Base-by-base conservation (phyloP, 1,140 invertebrate species). In the Eufriesea mexicana region DNA sequence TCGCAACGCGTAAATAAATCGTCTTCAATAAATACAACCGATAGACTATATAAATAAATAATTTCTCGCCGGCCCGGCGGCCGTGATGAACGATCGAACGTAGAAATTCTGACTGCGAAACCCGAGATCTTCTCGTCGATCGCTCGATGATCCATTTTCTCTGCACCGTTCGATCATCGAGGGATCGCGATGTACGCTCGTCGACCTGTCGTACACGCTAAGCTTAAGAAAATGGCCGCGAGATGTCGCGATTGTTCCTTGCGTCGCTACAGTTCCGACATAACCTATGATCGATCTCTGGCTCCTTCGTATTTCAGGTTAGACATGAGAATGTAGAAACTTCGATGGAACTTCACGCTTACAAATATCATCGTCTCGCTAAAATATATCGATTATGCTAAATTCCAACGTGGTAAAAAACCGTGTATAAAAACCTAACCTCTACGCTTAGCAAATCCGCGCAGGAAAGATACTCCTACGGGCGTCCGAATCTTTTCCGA, bases 41-140 rank as follows among this genome's bases (percentile, higher is more conserved):
- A 93, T 94, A 93, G 90, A 93, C 92, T 93, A 93, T 94, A 94
- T 93, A 93, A 91, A 92, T 93, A 92, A 94, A 93, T 93, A 94
- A 89, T 88, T 85, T 72, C 57, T 62, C 62, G 49, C 57, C 57
- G 28, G 72, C 42, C 42, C 25, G 9, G 23, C 7, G 62, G n/a
- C 49, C 70, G 14, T 42, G 42, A 10, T 28, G 71, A 84, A 82
- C 83, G 57, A 82, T 82, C 59, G 67, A 85, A 45, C 54, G 45
- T 84, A 72, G 68, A 68, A 78, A 86, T 86, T 70, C 55, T 67
- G 68, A 57, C 70, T 71, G 47, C 28, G 57, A 67, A 55, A 51
- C 49, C 14, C 51, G 42, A 78, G 51, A 68, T 57, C 59, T 35
- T 2, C n/a, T 64, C 73, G 49, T 45, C 28, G 20, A 73, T 73